Percentiles rank a stretch among this genome's conserved stretches.
These are phyloP conservation scores for Celastrina argiolus DNA, from an alignment of 2,888 invertebrate genomes.

Conservation along the genomic window DNA sequence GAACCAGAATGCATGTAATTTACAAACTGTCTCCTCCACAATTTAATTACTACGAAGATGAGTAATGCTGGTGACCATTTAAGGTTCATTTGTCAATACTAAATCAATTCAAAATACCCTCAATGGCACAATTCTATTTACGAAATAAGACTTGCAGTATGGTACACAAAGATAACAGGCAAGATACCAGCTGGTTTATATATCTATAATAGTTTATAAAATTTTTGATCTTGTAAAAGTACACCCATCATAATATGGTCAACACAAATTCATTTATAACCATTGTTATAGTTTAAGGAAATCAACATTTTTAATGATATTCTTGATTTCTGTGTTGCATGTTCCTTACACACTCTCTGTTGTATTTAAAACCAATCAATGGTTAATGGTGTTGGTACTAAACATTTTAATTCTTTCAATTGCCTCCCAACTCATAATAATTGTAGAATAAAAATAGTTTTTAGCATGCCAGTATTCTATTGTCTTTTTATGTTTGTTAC, in stretches of 20 bases:
- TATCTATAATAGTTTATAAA: no score
- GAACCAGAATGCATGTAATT: conserved; percentile 23
- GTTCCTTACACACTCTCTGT: not conserved
- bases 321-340: not conserved
- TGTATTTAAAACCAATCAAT: conserved; percentile 10
- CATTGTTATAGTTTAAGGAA: not conserved
- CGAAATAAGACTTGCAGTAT: not conserved
- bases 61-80: not conserved
- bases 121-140: not conserved
- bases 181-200: not conserved
- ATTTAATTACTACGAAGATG: not conserved
- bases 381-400: not conserved
- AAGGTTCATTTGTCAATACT: not conserved
- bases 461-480: not conserved
- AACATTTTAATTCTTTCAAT: not conserved
- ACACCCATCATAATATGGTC: not conserved
- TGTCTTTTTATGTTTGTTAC: not conserved
- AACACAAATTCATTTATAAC: not conserved
- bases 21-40: not conserved
- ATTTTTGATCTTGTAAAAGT: not conserved
- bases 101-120: not conserved
- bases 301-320: not conserved
- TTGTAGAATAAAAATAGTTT: not conserved
- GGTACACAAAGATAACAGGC: not conserved
- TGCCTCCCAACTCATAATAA: not conserved